Evolutionary conservation across 2,797 vertebrate species (phyloP).

Genomic region (Amblyraja radiata): DNA sequence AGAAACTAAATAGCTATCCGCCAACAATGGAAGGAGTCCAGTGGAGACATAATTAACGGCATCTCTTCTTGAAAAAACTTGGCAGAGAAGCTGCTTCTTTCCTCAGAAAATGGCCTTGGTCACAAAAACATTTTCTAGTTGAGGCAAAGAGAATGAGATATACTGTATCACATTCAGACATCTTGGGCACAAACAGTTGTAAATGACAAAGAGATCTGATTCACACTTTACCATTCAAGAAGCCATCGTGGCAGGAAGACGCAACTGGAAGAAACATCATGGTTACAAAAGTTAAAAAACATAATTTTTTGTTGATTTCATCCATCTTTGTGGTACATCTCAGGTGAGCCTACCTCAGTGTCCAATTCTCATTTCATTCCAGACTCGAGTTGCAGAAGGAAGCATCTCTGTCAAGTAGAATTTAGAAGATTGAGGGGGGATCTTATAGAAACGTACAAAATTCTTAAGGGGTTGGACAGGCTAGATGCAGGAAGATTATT

Average conservation of each 20-base stretch:
- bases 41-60: slow-evolving; percentile 13
- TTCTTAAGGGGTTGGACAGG: no score
- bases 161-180: not conserved
- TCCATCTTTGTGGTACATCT: not conserved
- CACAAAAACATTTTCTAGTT: slow-evolving; percentile 1
- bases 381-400: not conserved
- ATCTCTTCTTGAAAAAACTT: slow-evolving; percentile 21
- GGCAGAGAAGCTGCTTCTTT: slow-evolving; percentile 24
- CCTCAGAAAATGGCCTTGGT: not conserved
- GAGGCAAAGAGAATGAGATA: not conserved
- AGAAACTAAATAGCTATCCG: slow-evolving; percentile 19
- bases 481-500: no score
- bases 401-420: not conserved
- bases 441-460: no score
- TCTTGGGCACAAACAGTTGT: slow-evolving; percentile 3
- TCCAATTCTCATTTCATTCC: not conserved
- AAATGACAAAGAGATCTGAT: not conserved
- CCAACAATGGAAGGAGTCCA: not conserved
- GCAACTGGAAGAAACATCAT: not conserved
- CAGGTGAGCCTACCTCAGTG: not conserved
- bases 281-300: not conserved
- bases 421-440: no score
- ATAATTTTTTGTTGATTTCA: not conserved
- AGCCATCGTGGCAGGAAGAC: not conserved
- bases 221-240: not conserved